Evolutionary conservation across 53 echinoderm and acorn worm species (phyloP), one percentile per base, ranked within the genome.

Genomic region (Paracentrotus lividus): DNA sequence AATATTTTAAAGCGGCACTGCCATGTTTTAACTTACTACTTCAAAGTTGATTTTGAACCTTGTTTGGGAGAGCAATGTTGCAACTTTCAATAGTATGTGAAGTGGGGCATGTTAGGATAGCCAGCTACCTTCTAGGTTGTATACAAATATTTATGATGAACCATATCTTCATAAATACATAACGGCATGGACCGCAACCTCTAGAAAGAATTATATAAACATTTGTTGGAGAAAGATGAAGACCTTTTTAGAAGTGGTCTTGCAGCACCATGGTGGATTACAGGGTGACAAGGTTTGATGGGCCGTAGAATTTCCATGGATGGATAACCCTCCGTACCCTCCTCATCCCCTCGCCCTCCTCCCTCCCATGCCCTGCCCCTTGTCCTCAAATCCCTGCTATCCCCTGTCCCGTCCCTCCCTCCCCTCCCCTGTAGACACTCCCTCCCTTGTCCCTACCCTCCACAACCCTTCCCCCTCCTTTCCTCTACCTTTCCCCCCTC

Each of bases 121-220:
- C n/a, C 47, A 24, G 45, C 44, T 24, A 2, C 47, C 23, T 55
- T 88, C 88, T 88, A 58, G 45, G 65, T 69, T 90, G 68, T 90
- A 49, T 90, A 68, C 75, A 90, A 90, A 90, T 90, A 90, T 90
- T 90, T 90, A 90, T 72, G 49, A 66, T 29, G 21, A 12, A 49
- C 75, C 52, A 72, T 51, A 90, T 90, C 91, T 90, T 42, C 4
- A 51, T 90, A 68, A 90, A 90, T 72, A 90, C 32, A 64, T 89
- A 24, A 59, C 44, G 23, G 88, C 40, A 21, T 52, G 61, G 89
- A 42, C 42, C 43, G 31, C 65, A 44, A 89, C 89, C 89, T 89
- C 65, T 60, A 13, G 12, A 44, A 31, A 56, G 86, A 47, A 86
- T 47, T 38, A 58, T 44, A 27, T 89, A 89, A 89, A 89, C 89